phyloP scores from a whole-genome alignment of 2,888 invertebrate species.

The Phyllotreta cruciferae region DNA sequence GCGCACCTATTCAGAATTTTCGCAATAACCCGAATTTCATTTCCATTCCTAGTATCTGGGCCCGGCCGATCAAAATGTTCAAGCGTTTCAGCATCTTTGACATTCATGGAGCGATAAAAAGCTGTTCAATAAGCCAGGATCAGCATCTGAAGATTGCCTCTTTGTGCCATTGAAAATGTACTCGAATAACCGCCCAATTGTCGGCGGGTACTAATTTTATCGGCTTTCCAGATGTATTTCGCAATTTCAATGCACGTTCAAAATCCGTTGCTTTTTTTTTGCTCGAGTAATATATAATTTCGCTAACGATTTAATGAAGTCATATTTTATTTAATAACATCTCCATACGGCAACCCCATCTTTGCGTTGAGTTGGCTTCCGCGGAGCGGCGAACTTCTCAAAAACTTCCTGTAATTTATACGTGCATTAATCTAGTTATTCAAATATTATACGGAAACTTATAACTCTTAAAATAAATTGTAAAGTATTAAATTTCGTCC shows the following conservation, averaged over 20 bases:
- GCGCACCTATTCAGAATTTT: constrained; percentile 26
- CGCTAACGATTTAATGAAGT: background rate
- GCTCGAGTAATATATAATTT: background rate
- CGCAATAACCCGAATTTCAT: constrained; percentile 32
- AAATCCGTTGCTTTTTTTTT: background rate
- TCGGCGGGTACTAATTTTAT: constrained; percentile 30
- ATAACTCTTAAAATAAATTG: constrained; percentile 4
- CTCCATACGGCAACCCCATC: too few relatives aligned
- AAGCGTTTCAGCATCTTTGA: constrained; percentile 28
- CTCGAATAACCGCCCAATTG: constrained; percentile 30
- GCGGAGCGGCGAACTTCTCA: background rate
- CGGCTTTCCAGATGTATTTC: constrained; percentile 28
- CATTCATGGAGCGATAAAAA: constrained; percentile 33
- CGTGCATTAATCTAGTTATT: constrained; percentile 11
- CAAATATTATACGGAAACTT: constrained; percentile 1
- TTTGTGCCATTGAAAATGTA: constrained; percentile 25
- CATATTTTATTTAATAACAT: constrained; percentile 4
- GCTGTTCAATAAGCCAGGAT: constrained; percentile 31
- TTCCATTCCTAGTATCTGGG: constrained; percentile 26
- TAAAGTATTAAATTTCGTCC: constrained; percentile 11
- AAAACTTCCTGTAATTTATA: constrained; percentile 1
- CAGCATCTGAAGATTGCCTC: constrained; percentile 22
- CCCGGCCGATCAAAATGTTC: constrained; percentile 29
- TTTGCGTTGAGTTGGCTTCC: background rate
- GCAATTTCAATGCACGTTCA: constrained; percentile 24